Evolutionary conservation across 2,113 vertebrate genomes (phyloP), one percentile per base, ranked within the genome.

Genomic region (Gnathonemus echidnorhynchus): DNA sequence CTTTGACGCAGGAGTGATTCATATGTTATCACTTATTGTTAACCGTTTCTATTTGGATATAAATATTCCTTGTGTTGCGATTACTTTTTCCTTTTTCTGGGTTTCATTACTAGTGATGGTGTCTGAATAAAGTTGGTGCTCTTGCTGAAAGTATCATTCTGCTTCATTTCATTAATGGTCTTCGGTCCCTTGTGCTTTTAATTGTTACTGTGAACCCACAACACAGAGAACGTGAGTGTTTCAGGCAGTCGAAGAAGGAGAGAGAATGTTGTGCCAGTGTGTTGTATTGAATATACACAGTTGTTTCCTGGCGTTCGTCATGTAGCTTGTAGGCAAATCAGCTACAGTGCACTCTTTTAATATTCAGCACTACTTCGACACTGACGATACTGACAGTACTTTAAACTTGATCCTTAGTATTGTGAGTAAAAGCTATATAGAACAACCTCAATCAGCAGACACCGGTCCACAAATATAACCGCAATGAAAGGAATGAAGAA

Each of bases 91-190:
- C 86, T 93, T 42, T 48, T 83, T 6, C 19, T 48, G 90, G 24
- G 84, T 92, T 93, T 94, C 92, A 88, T 94, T 89, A 91, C 89
- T 92, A 91, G 91, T 94, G 88, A 74, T 56, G n/a, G 91, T 94
- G 95, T 95, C 90, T 92, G 92, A 95, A 95, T 95, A 95, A 95
- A 95, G 87, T 42, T 89, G 91, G 15, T 90, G 86, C 90, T 93
- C 87, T 93, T 93, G 91, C 89, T 92, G 90, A 90, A 92, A 85
- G 83, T 48, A 42, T 19, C 45, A 3, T 84, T 45, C 83, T 46
- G 42, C 17, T 48, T 85, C 1, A 3, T 48, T 46, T 85, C 21
- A 85, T 85, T 45, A 24, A 13, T 31, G 62, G 62, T 70, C 62
- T 70, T 70, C 2, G n/a, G 62, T 31, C 3, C 62, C n/a, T 27